Conservation (phyloP, 2,113 vertebrate genomes). For the Clarias gariepinus region DNA sequence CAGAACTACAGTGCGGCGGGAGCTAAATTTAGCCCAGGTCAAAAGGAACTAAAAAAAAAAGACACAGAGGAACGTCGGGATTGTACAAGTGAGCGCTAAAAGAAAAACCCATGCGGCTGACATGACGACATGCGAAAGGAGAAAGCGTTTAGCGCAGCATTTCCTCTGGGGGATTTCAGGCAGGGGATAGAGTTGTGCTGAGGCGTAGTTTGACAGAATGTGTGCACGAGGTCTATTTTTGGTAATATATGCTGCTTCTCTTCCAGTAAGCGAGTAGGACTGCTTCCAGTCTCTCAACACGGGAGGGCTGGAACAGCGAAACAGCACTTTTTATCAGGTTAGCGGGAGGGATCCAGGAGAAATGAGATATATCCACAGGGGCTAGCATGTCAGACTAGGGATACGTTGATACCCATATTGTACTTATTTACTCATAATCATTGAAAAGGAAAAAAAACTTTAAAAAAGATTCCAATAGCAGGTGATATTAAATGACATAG, state of each 20-base stretch:
- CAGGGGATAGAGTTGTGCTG: slow-evolving; percentile 47
- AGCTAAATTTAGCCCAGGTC: slow-evolving; percentile 14
- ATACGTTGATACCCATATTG: neutral
- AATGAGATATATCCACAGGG: slow-evolving; percentile 10
- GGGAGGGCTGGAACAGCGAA: slow-evolving; percentile 27
- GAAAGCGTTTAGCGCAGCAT: neutral
- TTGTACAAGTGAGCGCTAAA: neutral
- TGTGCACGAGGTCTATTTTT: slow-evolving; percentile 39
- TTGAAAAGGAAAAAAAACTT: neutral
- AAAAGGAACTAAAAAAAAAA: neutral
- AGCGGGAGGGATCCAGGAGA: slow-evolving; percentile 2
- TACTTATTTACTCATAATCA: neutral
- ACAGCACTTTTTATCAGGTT: neutral
- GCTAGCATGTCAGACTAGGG: neutral
- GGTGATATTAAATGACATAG: neutral
- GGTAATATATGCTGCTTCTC: slow-evolving; percentile 33
- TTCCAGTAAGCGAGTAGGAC: slow-evolving; percentile 39
- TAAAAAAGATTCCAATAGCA: too few relatives aligned
- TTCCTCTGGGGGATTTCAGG: neutral
- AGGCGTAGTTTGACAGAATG: slow-evolving; percentile 45
- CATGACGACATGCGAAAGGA: slow-evolving; percentile 3
- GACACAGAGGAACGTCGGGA: neutral
- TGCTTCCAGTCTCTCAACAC: slow-evolving; percentile 25
- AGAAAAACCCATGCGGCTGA: neutral
- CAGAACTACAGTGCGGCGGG: neutral